Conservation (phyloP, 2,113 vertebrate species). For the Ailurus styani region DNA sequence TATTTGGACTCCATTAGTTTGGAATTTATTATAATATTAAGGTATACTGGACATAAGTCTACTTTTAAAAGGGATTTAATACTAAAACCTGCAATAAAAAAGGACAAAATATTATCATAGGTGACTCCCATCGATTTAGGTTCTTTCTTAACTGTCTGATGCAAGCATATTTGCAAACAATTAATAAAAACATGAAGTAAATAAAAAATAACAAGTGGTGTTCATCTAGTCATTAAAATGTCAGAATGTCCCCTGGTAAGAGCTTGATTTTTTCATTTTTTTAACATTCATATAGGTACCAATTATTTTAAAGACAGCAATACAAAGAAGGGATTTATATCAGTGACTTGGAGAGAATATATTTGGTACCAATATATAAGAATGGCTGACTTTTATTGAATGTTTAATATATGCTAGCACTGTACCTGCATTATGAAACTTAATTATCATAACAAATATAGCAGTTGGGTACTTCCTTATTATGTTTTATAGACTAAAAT, state of each 20-base stretch:
- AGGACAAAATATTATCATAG: not conserved
- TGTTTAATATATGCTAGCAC: not conserved
- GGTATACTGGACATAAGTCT: not conserved
- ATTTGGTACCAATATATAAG: not conserved
- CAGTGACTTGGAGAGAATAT: not conserved
- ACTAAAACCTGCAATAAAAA: not conserved
- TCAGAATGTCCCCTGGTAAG: not conserved
- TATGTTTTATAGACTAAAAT: constrained; percentile 6
- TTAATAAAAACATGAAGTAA: not conserved
- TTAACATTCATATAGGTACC: not conserved
- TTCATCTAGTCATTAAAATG: not conserved
- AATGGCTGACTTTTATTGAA: not conserved
- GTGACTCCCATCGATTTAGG: not conserved
- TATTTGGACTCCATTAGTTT: not conserved
- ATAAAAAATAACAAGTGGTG: not conserved
- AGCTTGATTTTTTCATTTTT: not conserved
- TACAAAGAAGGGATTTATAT: not conserved
- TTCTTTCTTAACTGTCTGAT: not conserved
- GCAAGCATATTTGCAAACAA: not conserved
- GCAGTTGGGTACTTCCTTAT: not conserved
- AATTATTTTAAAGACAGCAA: not conserved
- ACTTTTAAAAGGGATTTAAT: not conserved
- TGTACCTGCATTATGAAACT: not conserved
- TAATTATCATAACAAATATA: not conserved
- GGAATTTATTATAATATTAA: not conserved